A percentile compares a stretch with the other conserved stretches of the same genome.
phyloP scores from a whole-genome alignment of 2,888 invertebrate genomes.

The Cerceris ruficornis region DNA sequence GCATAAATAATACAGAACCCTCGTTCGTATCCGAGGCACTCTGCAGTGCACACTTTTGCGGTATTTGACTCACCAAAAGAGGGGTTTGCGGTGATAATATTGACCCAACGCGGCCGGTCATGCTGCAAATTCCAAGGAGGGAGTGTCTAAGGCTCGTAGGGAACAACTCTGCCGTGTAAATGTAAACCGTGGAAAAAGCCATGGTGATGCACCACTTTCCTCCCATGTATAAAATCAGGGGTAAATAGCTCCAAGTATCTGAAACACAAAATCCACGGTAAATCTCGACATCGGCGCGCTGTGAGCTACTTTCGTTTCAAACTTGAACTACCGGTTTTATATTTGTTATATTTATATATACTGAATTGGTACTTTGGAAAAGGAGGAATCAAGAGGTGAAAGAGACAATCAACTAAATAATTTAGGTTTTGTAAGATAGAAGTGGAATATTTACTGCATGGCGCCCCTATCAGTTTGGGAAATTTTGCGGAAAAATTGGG shows the following conservation, averaged over 20 bases:
- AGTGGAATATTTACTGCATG: too few species aligned
- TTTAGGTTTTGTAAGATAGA: too few species aligned
- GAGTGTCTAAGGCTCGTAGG: slow-evolving; percentile 87
- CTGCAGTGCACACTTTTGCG: slow-evolving; percentile 28
- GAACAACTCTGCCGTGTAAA: slow-evolving; percentile 88
- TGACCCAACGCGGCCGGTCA: slow-evolving; percentile 87
- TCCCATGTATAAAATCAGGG: slow-evolving; percentile 84
- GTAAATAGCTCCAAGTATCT: slow-evolving; percentile 82
- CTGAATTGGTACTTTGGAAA: too few species aligned
- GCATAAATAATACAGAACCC: slow-evolving; percentile 18
- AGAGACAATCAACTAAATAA: too few species aligned
- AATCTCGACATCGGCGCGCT: neutral
- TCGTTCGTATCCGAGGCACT: neutral
- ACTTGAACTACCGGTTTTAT: neutral
- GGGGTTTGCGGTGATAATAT: slow-evolving; percentile 88
- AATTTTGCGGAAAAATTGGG: too few species aligned
- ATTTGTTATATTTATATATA: too few species aligned
- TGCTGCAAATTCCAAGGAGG: slow-evolving; percentile 86
- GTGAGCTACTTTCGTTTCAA: neutral
- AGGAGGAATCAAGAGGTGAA: too few species aligned
- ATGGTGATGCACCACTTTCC: slow-evolving; percentile 87
- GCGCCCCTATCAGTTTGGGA: too few species aligned
- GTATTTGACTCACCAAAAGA: slow-evolving; percentile 83
- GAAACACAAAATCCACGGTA: slow-evolving; percentile 61
- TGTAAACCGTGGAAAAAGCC: slow-evolving; percentile 87